Conservation (phyloP, 2,797 vertebrate species). For the Sebastes itinus region DNA sequence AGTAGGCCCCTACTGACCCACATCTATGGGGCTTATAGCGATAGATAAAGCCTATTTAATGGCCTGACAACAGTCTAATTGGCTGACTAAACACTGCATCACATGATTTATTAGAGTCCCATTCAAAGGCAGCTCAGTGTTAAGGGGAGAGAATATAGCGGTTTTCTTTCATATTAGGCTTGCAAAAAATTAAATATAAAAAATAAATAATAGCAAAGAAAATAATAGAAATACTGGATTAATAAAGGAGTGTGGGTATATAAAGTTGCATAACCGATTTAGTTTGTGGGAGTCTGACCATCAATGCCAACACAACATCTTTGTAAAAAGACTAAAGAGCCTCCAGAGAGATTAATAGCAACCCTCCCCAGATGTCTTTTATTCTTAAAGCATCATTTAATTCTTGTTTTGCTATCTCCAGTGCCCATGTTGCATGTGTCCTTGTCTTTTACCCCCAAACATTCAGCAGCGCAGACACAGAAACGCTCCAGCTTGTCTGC, state of each 20-base stretch:
- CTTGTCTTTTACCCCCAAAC: constrained; percentile 40
- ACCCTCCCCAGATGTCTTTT: constrained; percentile 18
- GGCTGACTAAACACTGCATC: not conserved
- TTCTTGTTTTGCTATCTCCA: constrained; percentile 19
- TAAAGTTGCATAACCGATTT: not conserved
- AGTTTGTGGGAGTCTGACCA: not conserved
- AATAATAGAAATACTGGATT: not conserved
- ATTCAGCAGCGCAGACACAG: constrained; percentile 54
- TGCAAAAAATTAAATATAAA: not conserved
- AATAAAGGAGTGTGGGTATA: not conserved
- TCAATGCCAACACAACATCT: constrained; percentile 12
- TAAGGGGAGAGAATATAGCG: not conserved
- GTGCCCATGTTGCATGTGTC: constrained; percentile 9
- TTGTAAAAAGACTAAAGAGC: constrained; percentile 23
- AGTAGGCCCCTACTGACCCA: too few relatives aligned
- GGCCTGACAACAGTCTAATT: too few relatives aligned
- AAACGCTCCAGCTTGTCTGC: constrained; percentile 51
- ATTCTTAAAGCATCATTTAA: constrained; percentile 26
- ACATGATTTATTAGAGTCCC: not conserved
- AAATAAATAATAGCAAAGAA: not conserved
- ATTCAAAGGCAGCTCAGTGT: not conserved
- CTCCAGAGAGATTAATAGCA: constrained; percentile 42
- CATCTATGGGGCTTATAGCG: too few relatives aligned
- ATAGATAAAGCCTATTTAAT: too few relatives aligned
- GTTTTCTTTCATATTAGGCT: not conserved